These are phyloP conservation scores for Petrocephalus microphthalmus DNA, from an alignment of 2,113 vertebrate species.

Conservation along the genomic window DNA sequence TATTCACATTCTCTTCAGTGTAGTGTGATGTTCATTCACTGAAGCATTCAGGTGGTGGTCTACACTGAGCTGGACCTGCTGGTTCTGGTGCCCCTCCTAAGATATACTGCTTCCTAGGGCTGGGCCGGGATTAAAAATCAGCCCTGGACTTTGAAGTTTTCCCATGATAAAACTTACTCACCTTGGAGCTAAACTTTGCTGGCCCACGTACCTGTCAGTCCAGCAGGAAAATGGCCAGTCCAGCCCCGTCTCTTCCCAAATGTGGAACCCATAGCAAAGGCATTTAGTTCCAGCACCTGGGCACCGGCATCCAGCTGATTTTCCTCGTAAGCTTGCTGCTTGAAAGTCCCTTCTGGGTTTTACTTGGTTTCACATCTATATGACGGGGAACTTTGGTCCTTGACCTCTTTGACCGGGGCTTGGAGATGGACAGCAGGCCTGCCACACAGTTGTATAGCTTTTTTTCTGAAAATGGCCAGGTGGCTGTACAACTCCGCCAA, in stretches of 20 bases:
- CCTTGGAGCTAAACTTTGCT: not conserved
- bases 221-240: not conserved
- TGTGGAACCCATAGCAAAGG: not conserved
- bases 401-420: not conserved
- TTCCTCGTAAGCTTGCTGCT: not conserved
- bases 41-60: not conserved
- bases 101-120: not conserved
- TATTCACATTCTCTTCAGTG: not conserved
- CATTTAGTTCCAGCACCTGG: not conserved
- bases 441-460: not conserved
- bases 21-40: not conserved
- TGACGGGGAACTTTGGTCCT: not conserved
- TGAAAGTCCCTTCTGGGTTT: not conserved
- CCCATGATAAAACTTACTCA: not conserved
- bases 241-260: not conserved
- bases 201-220: not conserved
- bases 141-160: not conserved
- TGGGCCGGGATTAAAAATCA: not conserved
- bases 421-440: not conserved
- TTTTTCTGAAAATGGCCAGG: conserved; percentile 2
- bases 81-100: not conserved
- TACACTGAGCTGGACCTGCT: not conserved
- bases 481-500: not conserved
- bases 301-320: not conserved
- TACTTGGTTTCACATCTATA: not conserved